Evolutionary conservation across 2,797 vertebrate species (phyloP).

Genomic region (Carcharodon carcharias): DNA sequence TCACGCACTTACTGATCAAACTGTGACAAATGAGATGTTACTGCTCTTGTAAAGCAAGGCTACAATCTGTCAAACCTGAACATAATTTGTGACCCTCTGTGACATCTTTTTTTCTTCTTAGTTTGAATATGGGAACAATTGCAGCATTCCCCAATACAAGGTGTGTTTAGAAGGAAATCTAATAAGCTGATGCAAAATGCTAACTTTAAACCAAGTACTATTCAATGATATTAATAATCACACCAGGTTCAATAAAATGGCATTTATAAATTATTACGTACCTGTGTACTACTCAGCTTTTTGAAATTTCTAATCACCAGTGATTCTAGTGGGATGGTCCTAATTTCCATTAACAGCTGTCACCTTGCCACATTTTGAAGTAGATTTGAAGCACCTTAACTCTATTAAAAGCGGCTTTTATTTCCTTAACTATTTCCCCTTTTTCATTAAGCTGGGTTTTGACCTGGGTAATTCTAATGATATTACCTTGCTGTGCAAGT

Average conservation of each 20-base stretch:
- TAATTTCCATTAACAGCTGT: slow-evolving; percentile 27
- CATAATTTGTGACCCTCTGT: slow-evolving; percentile 75
- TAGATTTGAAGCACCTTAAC: not conserved
- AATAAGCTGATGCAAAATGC: not conserved
- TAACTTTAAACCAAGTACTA: not conserved
- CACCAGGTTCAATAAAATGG: not conserved
- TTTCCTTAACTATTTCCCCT: not conserved
- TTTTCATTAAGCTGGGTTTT: not conserved
- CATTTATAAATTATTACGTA: slow-evolving; percentile 17
- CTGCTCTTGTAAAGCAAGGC: slow-evolving; percentile 79
- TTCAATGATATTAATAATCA: not conserved
- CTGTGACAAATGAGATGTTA: slow-evolving; percentile 84
- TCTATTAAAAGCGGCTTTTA: not conserved
- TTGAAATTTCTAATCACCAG: slow-evolving; percentile 25
- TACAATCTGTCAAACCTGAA: slow-evolving; percentile 87
- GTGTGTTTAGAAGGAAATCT: not conserved
- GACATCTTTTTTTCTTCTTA: slow-evolving; percentile 65
- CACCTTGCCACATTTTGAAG: slow-evolving; percentile 10
- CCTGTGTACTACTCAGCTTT: not conserved
- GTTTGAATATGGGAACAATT: slow-evolving; percentile 72
- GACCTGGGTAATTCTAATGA: not conserved
- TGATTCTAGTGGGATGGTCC: slow-evolving; percentile 26
- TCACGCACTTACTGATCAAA: slow-evolving; percentile 77
- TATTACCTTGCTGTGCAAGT: not conserved
- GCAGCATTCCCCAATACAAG: slow-evolving; percentile 43